phyloP scores from a whole-genome alignment of 1,140 invertebrate species.

The Musca vetustissima region DNA sequence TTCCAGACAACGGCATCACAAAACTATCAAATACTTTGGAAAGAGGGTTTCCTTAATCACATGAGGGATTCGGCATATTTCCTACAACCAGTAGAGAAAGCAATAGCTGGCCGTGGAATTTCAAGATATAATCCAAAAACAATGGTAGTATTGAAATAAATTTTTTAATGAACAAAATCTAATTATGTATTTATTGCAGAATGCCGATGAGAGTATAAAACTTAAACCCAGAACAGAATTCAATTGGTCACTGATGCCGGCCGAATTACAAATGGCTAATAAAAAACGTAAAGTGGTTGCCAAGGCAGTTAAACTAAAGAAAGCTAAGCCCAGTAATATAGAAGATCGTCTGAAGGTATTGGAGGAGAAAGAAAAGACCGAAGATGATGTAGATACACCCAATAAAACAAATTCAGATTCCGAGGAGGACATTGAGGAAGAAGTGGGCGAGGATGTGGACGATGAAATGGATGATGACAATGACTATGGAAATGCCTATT shows the following conservation, averaged over 20 bases:
- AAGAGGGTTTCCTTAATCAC: constrained; percentile 52
- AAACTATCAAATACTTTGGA: constrained; percentile 51
- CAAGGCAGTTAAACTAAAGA: constrained; percentile 31
- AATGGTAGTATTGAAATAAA: background rate
- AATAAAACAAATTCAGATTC: constrained; percentile 58
- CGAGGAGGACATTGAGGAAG: constrained; percentile 60
- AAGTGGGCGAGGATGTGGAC: constrained; percentile 60
- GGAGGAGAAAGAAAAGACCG: constrained; percentile 64
- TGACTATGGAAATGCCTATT: constrained; percentile 81
- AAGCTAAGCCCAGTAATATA: constrained; percentile 41
- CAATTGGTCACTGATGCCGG: constrained; percentile 62
- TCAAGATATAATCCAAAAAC: constrained; percentile 10
- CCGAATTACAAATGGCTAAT: constrained; percentile 58
- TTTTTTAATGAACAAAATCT: background rate
- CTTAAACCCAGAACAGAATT: constrained; percentile 56
- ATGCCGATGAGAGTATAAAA: constrained; percentile 65
- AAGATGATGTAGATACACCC: constrained; percentile 55
- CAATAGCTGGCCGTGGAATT: constrained; percentile 27
- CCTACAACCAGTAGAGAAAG: constrained; percentile 63
- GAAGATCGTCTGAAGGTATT: constrained; percentile 57
- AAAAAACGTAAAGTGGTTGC: constrained; percentile 35
- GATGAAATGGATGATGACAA: constrained; percentile 74
- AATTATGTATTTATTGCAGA: constrained; percentile 59
- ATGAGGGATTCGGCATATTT: constrained; percentile 62
- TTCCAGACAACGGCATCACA: constrained; percentile 43